Evolutionary conservation across 1,140 invertebrate species (phyloP).

Genomic region (Drosophila triauraria): DNA sequence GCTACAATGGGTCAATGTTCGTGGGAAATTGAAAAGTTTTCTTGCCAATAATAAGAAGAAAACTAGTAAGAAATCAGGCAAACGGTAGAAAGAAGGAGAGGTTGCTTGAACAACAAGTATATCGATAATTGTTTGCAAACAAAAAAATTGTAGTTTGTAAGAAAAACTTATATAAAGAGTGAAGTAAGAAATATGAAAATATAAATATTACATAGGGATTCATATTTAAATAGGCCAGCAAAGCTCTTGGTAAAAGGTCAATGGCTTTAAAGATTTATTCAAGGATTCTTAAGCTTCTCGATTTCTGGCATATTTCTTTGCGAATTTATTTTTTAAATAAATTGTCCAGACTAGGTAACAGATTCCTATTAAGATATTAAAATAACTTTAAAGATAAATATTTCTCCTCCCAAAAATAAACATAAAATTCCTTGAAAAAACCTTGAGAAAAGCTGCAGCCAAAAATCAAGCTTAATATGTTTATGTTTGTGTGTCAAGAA

Average conservation of each 20-base stretch:
- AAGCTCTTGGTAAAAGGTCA: not conserved
- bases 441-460: not conserved
- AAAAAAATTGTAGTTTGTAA: slow-evolving; percentile 12
- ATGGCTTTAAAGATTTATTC: not conserved
- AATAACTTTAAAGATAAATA: not conserved
- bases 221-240: not conserved
- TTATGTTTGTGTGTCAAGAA: not conserved
- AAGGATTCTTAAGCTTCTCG: not conserved
- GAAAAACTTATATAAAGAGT: not conserved
- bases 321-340: not conserved
- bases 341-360: not conserved
- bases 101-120: slow-evolving; percentile 8
- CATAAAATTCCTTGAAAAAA: not conserved
- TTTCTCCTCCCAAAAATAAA: not conserved
- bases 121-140: slow-evolving; percentile 42
- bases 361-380: not conserved
- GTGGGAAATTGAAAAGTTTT: slow-evolving; percentile 42
- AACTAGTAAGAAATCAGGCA: slow-evolving; percentile 23
- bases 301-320: not conserved
- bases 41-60: slow-evolving; percentile 25
- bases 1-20: slow-evolving; percentile 52
- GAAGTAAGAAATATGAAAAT: not conserved
- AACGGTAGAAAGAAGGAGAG: slow-evolving; percentile 39
- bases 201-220: not conserved
- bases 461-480: not conserved